Conservation (phyloP, 2,888 invertebrate species). For the Spodoptera littoralis region DNA sequence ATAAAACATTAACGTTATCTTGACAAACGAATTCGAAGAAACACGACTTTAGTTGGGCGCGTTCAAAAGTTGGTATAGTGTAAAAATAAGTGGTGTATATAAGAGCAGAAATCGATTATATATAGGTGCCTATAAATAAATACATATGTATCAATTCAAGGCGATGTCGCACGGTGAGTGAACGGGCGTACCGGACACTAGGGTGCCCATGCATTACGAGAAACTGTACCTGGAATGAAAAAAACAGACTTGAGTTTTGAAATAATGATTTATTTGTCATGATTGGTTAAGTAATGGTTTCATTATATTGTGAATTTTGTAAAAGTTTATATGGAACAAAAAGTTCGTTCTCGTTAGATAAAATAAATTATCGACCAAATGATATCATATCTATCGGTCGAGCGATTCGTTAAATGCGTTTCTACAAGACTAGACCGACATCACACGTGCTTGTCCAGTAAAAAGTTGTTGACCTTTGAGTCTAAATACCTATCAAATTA, state of each 20-base stretch:
- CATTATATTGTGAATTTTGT: no score
- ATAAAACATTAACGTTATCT: slow-evolving; percentile 24
- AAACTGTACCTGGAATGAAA: neutral
- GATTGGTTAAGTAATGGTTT: no score
- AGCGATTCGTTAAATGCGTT: slow-evolving; percentile 12
- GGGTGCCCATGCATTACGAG: slow-evolving; percentile 50
- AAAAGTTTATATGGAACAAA: no score
- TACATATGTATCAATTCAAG: slow-evolving; percentile 66
- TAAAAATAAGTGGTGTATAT: slow-evolving; percentile 41
- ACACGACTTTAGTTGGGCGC: slow-evolving; percentile 5
- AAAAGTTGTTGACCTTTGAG: slow-evolving; percentile 49
- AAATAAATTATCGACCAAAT: no score
- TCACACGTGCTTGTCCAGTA: slow-evolving; percentile 21
- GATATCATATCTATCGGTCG: no score
- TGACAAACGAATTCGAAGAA: slow-evolving; percentile 29
- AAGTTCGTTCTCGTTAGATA: no score
- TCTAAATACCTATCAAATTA: slow-evolving; percentile 36
- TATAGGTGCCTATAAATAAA: slow-evolving; percentile 56
- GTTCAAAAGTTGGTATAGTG: slow-evolving; percentile 23
- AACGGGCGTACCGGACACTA: slow-evolving; percentile 67
- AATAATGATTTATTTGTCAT: no score
- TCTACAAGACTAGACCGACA: slow-evolving; percentile 9
- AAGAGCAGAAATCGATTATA: slow-evolving; percentile 42
- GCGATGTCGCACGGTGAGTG: slow-evolving; percentile 80
- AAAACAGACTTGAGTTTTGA: neutral